Conservation (phyloP, 1,140 invertebrate species). For the Dendroctonus valens region DNA sequence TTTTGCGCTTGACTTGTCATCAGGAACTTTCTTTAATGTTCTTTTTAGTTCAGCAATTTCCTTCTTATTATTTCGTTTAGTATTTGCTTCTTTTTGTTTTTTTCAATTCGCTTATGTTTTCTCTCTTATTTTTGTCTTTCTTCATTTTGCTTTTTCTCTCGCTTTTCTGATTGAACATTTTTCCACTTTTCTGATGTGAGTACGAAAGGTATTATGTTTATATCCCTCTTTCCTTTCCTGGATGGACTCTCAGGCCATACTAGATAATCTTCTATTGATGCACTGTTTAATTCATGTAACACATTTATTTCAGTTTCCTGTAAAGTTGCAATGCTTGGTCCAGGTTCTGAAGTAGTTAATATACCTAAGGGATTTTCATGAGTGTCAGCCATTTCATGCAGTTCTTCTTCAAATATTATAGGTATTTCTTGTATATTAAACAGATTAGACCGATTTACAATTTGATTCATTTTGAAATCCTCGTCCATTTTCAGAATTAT, state of each 20-base stretch:
- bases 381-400: background rate
- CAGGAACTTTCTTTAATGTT: too few species aligned
- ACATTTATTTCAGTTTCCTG: background rate
- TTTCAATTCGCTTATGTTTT: conserved; percentile 2
- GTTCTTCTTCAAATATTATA: conserved; percentile 4
- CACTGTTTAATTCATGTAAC: conserved; percentile 6
- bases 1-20: too few species aligned
- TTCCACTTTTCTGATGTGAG: conserved; percentile 5
- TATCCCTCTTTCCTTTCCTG: conserved; percentile 33
- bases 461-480: too few species aligned
- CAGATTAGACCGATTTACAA: too few species aligned
- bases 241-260: conserved; percentile 29
- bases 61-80: background rate
- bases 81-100: background rate
- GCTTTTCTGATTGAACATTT: background rate
- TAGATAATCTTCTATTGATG: conserved; percentile 4
- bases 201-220: conserved; percentile 31
- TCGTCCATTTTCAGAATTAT: too few species aligned
- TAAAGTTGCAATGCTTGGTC: background rate
- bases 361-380: background rate
- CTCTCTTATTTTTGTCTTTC: conserved; percentile 3
- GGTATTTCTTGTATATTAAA: too few species aligned
- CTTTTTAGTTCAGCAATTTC: too few species aligned
- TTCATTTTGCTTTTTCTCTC: conserved; percentile 5
- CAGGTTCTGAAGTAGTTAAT: background rate